Evolutionary conservation across 2,888 invertebrate species (phyloP), one percentile per base, ranked within the genome.

Genomic region (Crossocerus cetratus): DNA sequence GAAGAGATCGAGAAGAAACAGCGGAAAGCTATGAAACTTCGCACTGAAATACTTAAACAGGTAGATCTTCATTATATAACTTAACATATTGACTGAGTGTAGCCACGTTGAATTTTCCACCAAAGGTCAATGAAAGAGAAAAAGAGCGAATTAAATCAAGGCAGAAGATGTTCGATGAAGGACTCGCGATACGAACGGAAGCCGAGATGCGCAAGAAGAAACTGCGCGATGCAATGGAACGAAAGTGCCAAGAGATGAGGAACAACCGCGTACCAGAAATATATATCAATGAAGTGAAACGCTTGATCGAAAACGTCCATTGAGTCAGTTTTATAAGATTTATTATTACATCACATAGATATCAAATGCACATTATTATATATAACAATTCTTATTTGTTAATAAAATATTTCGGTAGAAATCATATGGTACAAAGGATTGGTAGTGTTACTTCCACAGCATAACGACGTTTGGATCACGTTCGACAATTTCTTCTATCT

Each of bases 401-500:
- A 57, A 57, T 57, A 23, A 14, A 23, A 23, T n/a, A 21, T 42
- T 43, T n/a, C 62, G 11, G 32, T 16, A 22, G 23, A 8, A 58
- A 22, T 32, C 43, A 63, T 13, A 13, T 89, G 77, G 13, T 61
- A 66, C 13, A 62, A 45, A 18, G 16, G 21, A 14, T 20, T n/a
- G 44, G 16, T 32, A 18, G 23, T 5, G 53, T 73, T 74, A 97
- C 91, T 96, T 95, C 94, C 95, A 96, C 76, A 97, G 93, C 83
- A 96, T 92, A 60, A 94, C 93, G 69, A 97, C 94, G 90, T 95
- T 95, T 32, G 96, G 94, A 91, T 97, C 97, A 72, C 94, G 93
- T 84, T 97, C 97, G 18, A 97, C 94, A 74, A 96, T 94, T 81
- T 95, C 95, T 85, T 97, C 96, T 63, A 97, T 92, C 73, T 95